Conservation (phyloP, 2,888 invertebrate genomes). For the Embidobia sp. region DNA sequence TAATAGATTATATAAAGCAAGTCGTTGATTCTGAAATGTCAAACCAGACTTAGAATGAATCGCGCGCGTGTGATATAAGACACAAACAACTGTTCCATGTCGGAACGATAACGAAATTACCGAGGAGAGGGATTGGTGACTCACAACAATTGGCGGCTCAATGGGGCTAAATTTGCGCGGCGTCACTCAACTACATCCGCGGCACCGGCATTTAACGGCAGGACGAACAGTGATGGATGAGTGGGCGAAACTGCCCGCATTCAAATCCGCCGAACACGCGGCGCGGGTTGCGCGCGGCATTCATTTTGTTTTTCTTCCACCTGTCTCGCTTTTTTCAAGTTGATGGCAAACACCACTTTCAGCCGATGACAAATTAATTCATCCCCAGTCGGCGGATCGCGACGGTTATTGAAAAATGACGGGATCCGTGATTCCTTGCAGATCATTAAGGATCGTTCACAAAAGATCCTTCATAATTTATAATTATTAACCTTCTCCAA, state of each 20-base stretch:
- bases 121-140: neutral
- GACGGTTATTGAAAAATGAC: too few relatives aligned
- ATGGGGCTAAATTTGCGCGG: slow-evolving; percentile 62
- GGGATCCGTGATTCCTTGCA: too few relatives aligned
- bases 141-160: slow-evolving; percentile 54
- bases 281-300: slow-evolving; percentile 18
- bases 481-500: too few relatives aligned
- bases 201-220: slow-evolving; percentile 57
- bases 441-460: too few relatives aligned
- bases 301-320: slow-evolving; percentile 18
- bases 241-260: slow-evolving; percentile 39
- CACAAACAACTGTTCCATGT: neutral
- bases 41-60: slow-evolving; percentile 1
- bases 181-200: slow-evolving; percentile 51
- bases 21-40: slow-evolving; percentile 12
- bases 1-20: slow-evolving; percentile 45
- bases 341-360: too few relatives aligned
- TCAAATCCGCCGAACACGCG: slow-evolving; percentile 43
- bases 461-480: too few relatives aligned
- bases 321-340: slow-evolving; percentile 7
- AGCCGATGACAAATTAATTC: slow-evolving; percentile 23
- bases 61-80: neutral
- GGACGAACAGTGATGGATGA: slow-evolving; percentile 64
- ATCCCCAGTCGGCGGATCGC: too few relatives aligned
- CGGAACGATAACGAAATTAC: neutral